These are phyloP conservation scores for Keiferia lycopersicella DNA, from an alignment of 2,888 invertebrate genomes.

Conservation along the genomic window DNA sequence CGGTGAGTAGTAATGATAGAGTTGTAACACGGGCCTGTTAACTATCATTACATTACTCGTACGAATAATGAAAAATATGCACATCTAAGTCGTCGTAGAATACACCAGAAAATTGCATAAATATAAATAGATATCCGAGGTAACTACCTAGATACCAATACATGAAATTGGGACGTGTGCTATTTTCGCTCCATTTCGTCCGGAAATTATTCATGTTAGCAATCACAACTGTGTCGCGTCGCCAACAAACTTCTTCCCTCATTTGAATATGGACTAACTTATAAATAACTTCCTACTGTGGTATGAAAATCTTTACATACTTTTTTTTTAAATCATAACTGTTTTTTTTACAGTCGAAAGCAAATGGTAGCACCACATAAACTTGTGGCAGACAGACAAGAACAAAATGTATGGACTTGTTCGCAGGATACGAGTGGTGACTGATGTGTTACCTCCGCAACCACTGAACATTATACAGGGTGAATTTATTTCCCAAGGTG, in stretches of 20 bases:
- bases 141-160: too few species aligned
- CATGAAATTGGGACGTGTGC: slow-evolving; percentile 8
- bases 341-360: slow-evolving; percentile 6
- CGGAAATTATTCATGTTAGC: slow-evolving; percentile 19
- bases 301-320: background rate
- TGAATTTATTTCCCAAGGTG: too few species aligned
- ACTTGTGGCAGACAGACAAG: slow-evolving; percentile 15
- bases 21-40: too few species aligned
- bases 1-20: too few species aligned
- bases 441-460: slow-evolving; percentile 16
- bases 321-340: too few species aligned
- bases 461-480: too few species aligned
- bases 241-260: slow-evolving; percentile 3
- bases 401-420: slow-evolving; percentile 20
- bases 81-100: too few species aligned
- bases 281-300: background rate
- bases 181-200: slow-evolving; percentile 3
- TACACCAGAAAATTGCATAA: background rate
- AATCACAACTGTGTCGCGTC: slow-evolving; percentile 15
- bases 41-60: too few species aligned
- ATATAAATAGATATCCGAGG: background rate
- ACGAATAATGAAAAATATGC: too few species aligned
- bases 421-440: slow-evolving; percentile 1
- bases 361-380: slow-evolving; percentile 9
- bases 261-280: background rate